Conservation (phyloP, 2,797 vertebrate species). For the Notamacropus eugenii region DNA sequence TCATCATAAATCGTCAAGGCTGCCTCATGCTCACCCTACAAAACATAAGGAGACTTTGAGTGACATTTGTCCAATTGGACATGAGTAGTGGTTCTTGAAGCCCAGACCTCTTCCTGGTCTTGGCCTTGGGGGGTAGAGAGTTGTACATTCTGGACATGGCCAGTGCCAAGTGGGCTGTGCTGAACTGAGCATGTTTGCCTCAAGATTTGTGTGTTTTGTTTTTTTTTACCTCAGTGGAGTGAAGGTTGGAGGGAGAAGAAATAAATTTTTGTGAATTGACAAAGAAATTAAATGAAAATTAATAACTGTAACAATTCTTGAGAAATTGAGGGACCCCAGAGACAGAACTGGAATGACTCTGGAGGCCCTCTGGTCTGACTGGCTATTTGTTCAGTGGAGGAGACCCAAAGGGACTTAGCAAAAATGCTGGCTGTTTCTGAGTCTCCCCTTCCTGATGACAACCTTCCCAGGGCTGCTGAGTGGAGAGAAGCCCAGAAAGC, state of each 20-base stretch:
- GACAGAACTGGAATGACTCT: too few species aligned
- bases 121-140: background rate
- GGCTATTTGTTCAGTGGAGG: background rate
- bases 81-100: fast-evolving
- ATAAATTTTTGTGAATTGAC: background rate
- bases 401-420: background rate
- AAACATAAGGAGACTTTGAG: background rate
- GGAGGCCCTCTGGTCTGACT: background rate
- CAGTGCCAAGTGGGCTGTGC: background rate
- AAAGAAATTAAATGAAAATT: too few species aligned
- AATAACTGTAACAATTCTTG: too few species aligned
- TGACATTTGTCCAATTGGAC: background rate
- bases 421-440: too few species aligned
- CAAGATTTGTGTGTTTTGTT: too few species aligned
- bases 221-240: background rate
- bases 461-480: too few species aligned
- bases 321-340: too few species aligned
- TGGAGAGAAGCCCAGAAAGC: too few species aligned
- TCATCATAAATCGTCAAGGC: slow-evolving; percentile 92
- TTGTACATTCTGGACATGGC: background rate
- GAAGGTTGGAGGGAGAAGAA: background rate
- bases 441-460: too few species aligned
- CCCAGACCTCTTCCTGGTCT: background rate
- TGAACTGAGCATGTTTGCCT: background rate
- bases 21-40: slow-evolving; percentile 93